Evolutionary conservation across 2,888 invertebrate genomes (phyloP), one percentile per base, ranked within the genome.

Genomic region (Germaria angustata): DNA sequence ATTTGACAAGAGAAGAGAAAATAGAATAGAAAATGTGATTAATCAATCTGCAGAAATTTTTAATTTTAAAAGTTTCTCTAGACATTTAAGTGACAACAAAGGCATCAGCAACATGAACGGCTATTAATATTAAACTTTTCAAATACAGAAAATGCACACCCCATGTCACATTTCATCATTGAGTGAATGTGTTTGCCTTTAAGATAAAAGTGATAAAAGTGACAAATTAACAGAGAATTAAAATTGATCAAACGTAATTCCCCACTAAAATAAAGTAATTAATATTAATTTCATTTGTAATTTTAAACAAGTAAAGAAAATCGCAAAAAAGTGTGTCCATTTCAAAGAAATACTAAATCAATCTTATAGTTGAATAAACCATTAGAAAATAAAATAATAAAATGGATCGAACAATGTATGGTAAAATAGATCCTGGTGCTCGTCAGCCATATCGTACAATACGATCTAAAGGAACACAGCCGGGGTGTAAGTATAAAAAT

Each of bases 381-480:
- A 53, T 22, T 51, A 15, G 2, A 76, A 76, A 51, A 59, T 11
- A 76, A 15, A 53, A 76, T 9, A 73, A 24, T 44, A 87, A 79
- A 51, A 96, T 97, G 96, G 96, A 97, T 93, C 94, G 96, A 90
- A 95, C 96, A 91, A 96, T 96, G 96, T 97, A 97, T 91, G 96
- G 96, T 86, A 96, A 96, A 92, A 93, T 96, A 89, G 94, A 94
- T 90, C 96, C 96, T 71, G 96, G 96, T 88, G 95, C 95, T 89
- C 94, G 96, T 91, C 95, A 96, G 88, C 96, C 97, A 68, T 97
- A 96, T 92, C 94, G 96, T 91, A 96, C 96, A 91, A 93, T 95
- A 90, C 95, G 93, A 91, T 93, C 94, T 92, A 95, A 95, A 92
- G 96, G 96, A 89, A 95, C 95, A 86, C 94, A 95, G 88, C 96